These are phyloP conservation scores for Drymodes brunneopygia DNA, from an alignment of 2,113 vertebrate species.

Conservation along the genomic window DNA sequence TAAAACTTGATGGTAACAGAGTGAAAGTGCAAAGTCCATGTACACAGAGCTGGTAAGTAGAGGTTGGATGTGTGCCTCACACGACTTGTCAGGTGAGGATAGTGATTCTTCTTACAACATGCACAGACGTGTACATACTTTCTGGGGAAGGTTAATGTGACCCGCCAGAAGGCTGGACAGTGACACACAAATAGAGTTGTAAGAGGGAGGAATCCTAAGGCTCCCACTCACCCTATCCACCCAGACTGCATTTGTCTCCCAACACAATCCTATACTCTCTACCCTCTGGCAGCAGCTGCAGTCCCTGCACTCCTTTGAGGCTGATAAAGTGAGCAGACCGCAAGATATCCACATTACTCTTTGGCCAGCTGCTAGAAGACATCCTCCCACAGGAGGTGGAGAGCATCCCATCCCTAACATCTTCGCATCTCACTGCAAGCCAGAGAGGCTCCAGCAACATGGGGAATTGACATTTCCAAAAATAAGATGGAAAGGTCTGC, in stretches of 20 bases:
- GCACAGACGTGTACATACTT: accelerated
- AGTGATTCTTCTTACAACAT: accelerated
- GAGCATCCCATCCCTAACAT: not conserved
- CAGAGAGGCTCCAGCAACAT: not conserved
- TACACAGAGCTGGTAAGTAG: not conserved
- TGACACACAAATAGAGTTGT: not conserved
- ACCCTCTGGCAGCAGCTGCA: conserved; percentile 51
- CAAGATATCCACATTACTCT: not conserved
- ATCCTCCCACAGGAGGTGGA: not conserved
- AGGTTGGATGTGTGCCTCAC: not conserved
- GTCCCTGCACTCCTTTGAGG: not conserved
- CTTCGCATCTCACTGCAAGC: not conserved
- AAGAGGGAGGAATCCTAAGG: conserved; percentile 43
- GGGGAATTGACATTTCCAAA: not conserved
- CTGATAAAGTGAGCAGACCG: not conserved
- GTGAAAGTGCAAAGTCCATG: not conserved
- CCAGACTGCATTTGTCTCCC: conserved; percentile 52
- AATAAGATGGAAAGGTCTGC: conserved; percentile 32
- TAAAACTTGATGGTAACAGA: not conserved
- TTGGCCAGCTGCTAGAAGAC: not conserved
- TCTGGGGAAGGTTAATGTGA: not conserved
- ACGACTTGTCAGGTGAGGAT: not conserved
- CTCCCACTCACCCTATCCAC: conserved; percentile 26
- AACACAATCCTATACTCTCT: not conserved
- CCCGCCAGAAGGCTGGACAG: not conserved